phyloP scores from a whole-genome alignment of 2,888 invertebrate genomes.

The Troglohyphantes excavatus region DNA sequence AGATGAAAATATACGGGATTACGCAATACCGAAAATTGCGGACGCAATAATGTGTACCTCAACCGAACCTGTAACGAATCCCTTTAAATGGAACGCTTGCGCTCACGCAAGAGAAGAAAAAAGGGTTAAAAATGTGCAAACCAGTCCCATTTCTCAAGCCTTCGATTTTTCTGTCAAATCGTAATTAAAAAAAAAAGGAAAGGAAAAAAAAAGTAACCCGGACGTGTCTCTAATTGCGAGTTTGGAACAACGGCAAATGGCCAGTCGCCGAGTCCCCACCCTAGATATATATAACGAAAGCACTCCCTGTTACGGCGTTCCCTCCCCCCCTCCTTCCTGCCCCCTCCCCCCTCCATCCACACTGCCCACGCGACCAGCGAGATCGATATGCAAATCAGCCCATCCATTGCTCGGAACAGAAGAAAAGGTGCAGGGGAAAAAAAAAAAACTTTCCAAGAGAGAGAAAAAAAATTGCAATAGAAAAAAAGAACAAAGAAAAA shows the following conservation, averaged over 20 bases:
- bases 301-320: conserved; percentile 19
- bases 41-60: too few relatives aligned
- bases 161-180: conserved; percentile 53
- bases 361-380: conserved; percentile 61
- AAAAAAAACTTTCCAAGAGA: conserved; percentile 1
- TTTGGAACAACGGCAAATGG: conserved; percentile 37
- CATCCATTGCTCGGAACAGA: conserved; percentile 62
- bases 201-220: conserved; percentile 17
- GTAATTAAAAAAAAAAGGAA: conserved; percentile 57
- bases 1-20: too few relatives aligned
- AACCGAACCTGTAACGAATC: background rate
- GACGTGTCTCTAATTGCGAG: conserved; percentile 66
- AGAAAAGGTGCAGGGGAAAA: conserved; percentile 65
- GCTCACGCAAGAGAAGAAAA: conserved; percentile 4
- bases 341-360: background rate
- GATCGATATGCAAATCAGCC: conserved; percentile 77
- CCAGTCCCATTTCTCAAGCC: conserved; percentile 26
- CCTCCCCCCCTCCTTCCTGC: background rate
- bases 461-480: conserved; percentile 22
- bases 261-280: conserved; percentile 55
- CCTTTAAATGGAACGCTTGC: background rate
- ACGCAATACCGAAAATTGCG: too few relatives aligned
- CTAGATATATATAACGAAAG: conserved; percentile 46
- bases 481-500: conserved; percentile 15
- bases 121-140: conserved; percentile 20